Conservation (phyloP, 2,797 vertebrate genomes). For the Myotis findleyi region DNA sequence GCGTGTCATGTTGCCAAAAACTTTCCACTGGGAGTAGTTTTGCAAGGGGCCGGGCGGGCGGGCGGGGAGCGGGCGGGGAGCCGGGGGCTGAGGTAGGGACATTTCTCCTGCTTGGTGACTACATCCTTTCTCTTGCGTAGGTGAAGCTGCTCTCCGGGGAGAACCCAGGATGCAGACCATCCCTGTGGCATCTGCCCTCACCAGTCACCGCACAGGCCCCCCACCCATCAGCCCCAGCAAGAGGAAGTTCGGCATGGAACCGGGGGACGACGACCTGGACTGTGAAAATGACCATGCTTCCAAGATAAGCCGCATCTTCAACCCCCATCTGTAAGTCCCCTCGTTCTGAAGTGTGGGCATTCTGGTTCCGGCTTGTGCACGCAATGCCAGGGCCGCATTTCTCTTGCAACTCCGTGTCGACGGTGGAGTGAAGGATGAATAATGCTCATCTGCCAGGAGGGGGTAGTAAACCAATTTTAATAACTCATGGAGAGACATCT, state of each 20-base stretch:
- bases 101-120: not conserved
- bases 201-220: conserved; percentile 95
- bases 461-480: not conserved
- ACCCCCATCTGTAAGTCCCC: conserved; percentile 93
- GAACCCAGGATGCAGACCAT: conserved; percentile 96
- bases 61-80: not conserved
- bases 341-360: not conserved
- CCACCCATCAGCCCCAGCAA: conserved; percentile 98
- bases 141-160: conserved; percentile 96
- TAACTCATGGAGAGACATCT: not conserved
- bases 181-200: conserved; percentile 92
- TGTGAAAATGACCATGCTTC: conserved; percentile 95
- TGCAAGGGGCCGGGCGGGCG: not conserved
- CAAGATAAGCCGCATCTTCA: conserved; percentile 98
- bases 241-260: conserved; percentile 95
- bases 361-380: not conserved
- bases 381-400: rapidly evolving
- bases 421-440: not conserved
- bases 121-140: conserved; percentile 81
- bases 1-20: not conserved
- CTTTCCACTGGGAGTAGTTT: conserved; percentile 41
- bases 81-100: not conserved
- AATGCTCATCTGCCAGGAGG: not conserved
- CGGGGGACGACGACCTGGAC: conserved; percentile 94
- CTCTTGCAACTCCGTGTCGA: not conserved